Evolutionary conservation across 2,113 vertebrate species (phyloP).

Genomic region (Tenrec ecaudatus): DNA sequence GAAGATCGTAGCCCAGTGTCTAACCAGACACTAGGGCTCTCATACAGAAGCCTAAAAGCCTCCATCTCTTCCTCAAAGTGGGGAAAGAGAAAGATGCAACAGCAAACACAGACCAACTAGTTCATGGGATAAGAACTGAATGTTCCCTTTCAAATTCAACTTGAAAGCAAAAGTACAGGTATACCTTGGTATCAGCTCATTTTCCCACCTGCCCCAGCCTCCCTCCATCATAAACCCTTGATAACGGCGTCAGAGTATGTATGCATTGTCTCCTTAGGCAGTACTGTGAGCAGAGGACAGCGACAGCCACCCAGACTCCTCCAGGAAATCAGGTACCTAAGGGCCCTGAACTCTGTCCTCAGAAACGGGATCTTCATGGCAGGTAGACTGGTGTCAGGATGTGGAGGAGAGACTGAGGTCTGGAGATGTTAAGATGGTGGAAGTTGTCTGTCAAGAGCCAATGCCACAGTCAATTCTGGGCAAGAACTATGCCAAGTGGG

Average conservation of each 20-base stretch:
- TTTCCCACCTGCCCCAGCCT: too few relatives aligned
- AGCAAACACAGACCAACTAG: neutral
- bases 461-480: neutral
- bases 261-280: neutral
- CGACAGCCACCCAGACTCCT: neutral
- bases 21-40: too few relatives aligned
- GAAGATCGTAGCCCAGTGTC: too few relatives aligned
- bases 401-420: neutral
- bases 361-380: neutral
- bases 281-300: neutral
- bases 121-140: neutral
- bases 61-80: too few relatives aligned
- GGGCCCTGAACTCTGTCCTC: neutral
- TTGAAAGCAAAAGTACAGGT: constrained; percentile 6
- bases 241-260: neutral
- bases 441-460: neutral
- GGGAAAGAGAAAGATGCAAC: neutral
- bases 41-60: too few relatives aligned
- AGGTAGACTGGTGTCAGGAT: neutral
- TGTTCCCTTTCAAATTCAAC: neutral
- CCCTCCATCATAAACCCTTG: too few relatives aligned
- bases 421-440: neutral
- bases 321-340: constrained; percentile 19
- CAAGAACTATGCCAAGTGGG: neutral
- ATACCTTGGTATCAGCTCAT: too few relatives aligned